Conservation (phyloP, 2,888 invertebrate genomes). For the Unio delphinus region DNA sequence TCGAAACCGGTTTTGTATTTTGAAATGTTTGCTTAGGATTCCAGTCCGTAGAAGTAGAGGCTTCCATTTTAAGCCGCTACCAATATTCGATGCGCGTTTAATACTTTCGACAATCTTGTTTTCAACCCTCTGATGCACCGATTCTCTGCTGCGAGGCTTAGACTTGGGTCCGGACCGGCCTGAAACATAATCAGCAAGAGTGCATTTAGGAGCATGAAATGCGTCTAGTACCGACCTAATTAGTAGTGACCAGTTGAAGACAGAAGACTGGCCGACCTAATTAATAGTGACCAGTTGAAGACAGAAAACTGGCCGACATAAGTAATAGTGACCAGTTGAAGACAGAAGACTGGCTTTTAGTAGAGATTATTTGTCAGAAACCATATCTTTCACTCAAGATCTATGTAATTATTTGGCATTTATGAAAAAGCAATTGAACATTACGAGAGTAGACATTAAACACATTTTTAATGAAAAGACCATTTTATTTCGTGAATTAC, state of each 20-base stretch:
- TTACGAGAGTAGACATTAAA: too few relatives aligned
- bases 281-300: too few relatives aligned
- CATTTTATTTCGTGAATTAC: too few relatives aligned
- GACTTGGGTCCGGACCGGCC: too few relatives aligned
- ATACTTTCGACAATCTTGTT: constrained; percentile 1
- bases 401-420: neutral
- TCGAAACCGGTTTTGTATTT: neutral
- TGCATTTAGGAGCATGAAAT: neutral
- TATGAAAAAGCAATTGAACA: too few relatives aligned
- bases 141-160: constrained; percentile 1
- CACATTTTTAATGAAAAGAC: too few relatives aligned
- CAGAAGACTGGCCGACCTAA: too few relatives aligned
- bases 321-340: too few relatives aligned
- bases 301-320: too few relatives aligned
- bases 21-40: too few relatives aligned
- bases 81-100: constrained; percentile 2
- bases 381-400: neutral
- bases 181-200: neutral
- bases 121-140: constrained; percentile 7
- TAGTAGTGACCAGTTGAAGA: neutral
- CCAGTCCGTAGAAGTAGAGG: too few relatives aligned
- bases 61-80: too few relatives aligned
- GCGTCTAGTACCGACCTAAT: neutral
- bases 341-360: neutral
- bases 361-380: neutral